Evolutionary conservation across 2,797 vertebrate genomes (phyloP), one percentile per base, ranked within the genome.

Genomic region (Falco cherrug): DNA sequence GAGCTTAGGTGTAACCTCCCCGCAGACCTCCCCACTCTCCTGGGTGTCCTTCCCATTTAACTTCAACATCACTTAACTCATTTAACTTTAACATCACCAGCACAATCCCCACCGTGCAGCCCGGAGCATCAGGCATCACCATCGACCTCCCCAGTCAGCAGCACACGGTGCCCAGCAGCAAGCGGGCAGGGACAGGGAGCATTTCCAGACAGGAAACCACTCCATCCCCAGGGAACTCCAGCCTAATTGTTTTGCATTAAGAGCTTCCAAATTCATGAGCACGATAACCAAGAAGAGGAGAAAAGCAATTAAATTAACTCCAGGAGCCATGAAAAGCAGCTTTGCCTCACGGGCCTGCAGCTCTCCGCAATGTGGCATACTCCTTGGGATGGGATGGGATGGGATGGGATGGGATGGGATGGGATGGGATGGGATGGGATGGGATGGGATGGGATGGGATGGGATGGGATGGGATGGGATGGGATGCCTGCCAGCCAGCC

Each of bases 331-430:
- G 39, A 54, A 45, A 63, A 16, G 48, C n/a, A n/a, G 21, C 12
- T 57, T 17, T 1, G 5, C 15, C 41, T 47, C 13, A 1, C 0
- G 1, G 16, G 25, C 39, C 63, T 59, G 68, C 71, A 28, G 57
- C 73, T 24, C 22, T 13, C 9, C 5, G 13, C 0, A 9, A 2
- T 5, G 41, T 2, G 4, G 5, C 1, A 0, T 22, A 24, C 14
- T 73, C 60, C 54, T 84, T 18, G 26, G 3, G 2, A 14, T 4
- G 63, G 89, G 19, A 18, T 69, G 33, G 25, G 29, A 5, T n/a
- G 57, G 74, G 31, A 15, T 21, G 45, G 37, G 16, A 18, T 25
- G 6, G 7, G n/a, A 4, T 9, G 28, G 50, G 10, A 20, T 11
- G 41, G 33, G 19, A 39, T 39, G 39, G 39, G 39, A 39, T 39